Percentiles rank a stretch among this genome's conserved stretches.
Conservation (phyloP, 1,140 invertebrate species). For the Danaus melanippus region DNA sequence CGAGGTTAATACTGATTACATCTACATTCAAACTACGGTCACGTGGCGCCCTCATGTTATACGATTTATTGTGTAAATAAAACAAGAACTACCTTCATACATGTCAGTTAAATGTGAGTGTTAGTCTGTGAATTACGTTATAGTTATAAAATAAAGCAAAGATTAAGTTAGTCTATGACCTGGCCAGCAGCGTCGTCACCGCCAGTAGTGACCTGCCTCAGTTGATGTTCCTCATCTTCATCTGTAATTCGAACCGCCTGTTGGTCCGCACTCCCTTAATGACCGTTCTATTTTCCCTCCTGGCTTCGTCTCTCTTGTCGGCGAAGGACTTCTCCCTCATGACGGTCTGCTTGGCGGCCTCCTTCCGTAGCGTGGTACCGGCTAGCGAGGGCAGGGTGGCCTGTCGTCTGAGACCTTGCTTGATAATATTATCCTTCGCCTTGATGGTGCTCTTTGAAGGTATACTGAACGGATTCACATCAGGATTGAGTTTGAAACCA, state of each 20-base stretch:
- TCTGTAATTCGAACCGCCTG: constrained; percentile 78
- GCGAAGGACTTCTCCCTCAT: constrained; percentile 56
- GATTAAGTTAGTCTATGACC: too few species aligned
- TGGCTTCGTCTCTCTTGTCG: constrained; percentile 37
- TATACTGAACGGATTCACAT: constrained; percentile 45
- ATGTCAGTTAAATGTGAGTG: too few species aligned
- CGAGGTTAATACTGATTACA: too few species aligned
- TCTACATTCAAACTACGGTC: too few species aligned
- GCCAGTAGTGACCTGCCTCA: too few species aligned
- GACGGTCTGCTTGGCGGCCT: constrained; percentile 43
- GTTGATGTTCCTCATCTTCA: constrained; percentile 65
- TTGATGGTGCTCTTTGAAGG: constrained; percentile 23
- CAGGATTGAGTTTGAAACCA: constrained; percentile 59
- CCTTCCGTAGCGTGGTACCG: constrained; percentile 32
- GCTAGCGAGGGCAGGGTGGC: constrained; percentile 35
- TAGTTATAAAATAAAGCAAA: too few species aligned
- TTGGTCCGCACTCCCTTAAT: constrained; percentile 77
- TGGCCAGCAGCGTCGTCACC: too few species aligned
- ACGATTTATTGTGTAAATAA: too few species aligned
- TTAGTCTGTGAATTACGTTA: too few species aligned
- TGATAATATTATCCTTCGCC: constrained; percentile 5
- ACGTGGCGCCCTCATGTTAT: too few species aligned
- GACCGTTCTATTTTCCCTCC: constrained; percentile 58
- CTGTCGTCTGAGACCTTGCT: constrained; percentile 16
- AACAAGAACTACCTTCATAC: too few species aligned